Percentiles rank a stretch among this genome's conserved stretches.
Evolutionary conservation across 92 coral and sea anemone species (phyloP).

Genomic region (Montipora capitata): DNA sequence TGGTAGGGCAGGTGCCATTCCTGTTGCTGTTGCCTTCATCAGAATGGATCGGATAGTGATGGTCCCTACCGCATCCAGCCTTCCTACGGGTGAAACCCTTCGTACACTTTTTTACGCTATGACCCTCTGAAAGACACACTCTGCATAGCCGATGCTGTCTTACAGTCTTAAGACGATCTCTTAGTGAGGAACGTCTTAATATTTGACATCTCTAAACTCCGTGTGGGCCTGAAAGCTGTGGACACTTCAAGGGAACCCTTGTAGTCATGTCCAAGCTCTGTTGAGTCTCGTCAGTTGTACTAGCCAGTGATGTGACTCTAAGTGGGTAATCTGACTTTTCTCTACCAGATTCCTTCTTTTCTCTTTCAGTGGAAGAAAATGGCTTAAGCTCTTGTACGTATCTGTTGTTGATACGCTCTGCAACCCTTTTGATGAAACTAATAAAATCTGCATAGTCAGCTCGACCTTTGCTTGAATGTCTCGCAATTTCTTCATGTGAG

Average conservation of each 20-base stretch:
- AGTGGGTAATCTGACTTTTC: too few species aligned
- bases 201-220: slow-evolving; percentile 61
- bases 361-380: too few species aligned
- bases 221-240: too few species aligned
- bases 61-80: slow-evolving; percentile 69
- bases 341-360: too few species aligned
- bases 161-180: slow-evolving; percentile 50
- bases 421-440: too few species aligned
- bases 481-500: slow-evolving; percentile 74
- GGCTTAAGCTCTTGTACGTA: too few species aligned
- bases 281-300: too few species aligned
- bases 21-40: neutral
- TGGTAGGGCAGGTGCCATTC: neutral
- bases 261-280: too few species aligned
- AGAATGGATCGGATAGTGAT: slow-evolving; percentile 69
- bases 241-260: too few species aligned
- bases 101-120: slow-evolving; percentile 64
- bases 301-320: too few species aligned
- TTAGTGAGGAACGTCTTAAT: slow-evolving; percentile 25
- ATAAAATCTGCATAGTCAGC: too few species aligned
- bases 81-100: slow-evolving; percentile 73
- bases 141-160: slow-evolving; percentile 72
- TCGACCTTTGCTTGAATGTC: slow-evolving; percentile 71
- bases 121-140: slow-evolving; percentile 78
- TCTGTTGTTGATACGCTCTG: too few species aligned